Conservation (phyloP, 2,113 vertebrate species). For the Bubo scandiacus region DNA sequence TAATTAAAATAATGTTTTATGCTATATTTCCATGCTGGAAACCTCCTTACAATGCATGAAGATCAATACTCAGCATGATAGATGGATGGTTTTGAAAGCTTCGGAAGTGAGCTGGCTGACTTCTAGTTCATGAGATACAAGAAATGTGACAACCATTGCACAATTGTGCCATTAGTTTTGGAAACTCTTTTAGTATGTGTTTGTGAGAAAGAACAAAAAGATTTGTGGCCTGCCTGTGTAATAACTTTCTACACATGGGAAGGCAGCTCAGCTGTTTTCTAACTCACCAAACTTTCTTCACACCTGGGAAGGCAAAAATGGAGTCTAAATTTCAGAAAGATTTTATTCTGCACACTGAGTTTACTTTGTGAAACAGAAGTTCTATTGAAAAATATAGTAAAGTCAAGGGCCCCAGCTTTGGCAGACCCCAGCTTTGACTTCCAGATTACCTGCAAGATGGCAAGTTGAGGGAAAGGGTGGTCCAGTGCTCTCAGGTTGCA, state of each 20-base stretch:
- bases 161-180: not conserved
- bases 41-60: not conserved
- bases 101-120: not conserved
- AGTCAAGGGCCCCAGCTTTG: not conserved
- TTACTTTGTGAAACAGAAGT: not conserved
- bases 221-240: not conserved
- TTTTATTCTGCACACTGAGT: not conserved
- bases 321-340: conserved; percentile 23
- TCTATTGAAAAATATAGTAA: not conserved
- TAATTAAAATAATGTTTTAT: not conserved
- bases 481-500: not conserved
- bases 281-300: conserved; percentile 19
- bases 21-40: not conserved
- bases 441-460: not conserved
- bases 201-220: conserved; percentile 23
- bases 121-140: not conserved
- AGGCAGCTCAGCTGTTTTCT: conserved; percentile 3
- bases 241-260: not conserved
- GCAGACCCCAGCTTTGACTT: not conserved
- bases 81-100: conserved; percentile 31
- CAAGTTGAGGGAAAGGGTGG: not conserved
- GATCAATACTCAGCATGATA: not conserved
- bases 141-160: not conserved
- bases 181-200: conserved; percentile 31
- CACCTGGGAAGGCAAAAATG: conserved; percentile 44